phyloP scores from a whole-genome alignment of 2,113 vertebrate genomes.

The Nerophis lumbriciformis region DNA sequence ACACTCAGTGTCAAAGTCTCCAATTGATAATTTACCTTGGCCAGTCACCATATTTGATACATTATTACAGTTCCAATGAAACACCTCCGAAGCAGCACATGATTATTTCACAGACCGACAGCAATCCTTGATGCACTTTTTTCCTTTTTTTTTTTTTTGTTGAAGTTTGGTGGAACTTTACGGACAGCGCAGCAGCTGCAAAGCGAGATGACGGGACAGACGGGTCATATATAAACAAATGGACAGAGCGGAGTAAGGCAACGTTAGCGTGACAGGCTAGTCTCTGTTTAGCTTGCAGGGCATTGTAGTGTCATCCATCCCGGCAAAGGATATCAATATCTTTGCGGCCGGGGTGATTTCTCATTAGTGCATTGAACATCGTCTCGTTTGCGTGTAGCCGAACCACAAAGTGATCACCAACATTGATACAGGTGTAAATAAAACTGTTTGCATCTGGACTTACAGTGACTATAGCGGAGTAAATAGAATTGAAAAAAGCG shows the following conservation, averaged over 20 bases:
- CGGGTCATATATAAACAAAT: slow-evolving; percentile 64
- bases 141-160: slow-evolving; percentile 38
- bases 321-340: slow-evolving; percentile 58
- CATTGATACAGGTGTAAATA: slow-evolving; percentile 67
- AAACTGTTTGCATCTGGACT: slow-evolving; percentile 73
- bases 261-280: slow-evolving; percentile 72
- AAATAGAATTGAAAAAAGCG: slow-evolving; percentile 62
- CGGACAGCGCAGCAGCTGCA: slow-evolving; percentile 66
- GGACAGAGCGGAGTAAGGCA: slow-evolving; percentile 76
- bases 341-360: slow-evolving; percentile 61
- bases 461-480: slow-evolving; percentile 73
- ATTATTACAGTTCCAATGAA: slow-evolving; percentile 55
- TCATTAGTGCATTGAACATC: slow-evolving; percentile 71
- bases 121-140: slow-evolving; percentile 66
- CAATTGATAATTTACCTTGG: slow-evolving; percentile 64
- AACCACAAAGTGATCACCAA: slow-evolving; percentile 68
- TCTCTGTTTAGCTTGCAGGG: slow-evolving; percentile 72
- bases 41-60: slow-evolving; percentile 63
- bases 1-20: slow-evolving; percentile 65
- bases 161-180: slow-evolving; percentile 5
- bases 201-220: slow-evolving; percentile 69
- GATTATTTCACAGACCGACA: slow-evolving; percentile 68
- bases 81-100: slow-evolving; percentile 71
- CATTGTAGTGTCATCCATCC: slow-evolving; percentile 69
- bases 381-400: slow-evolving; percentile 65